These are phyloP conservation scores for human (Homo sapiens) DNA, from an alignment of 2,113 vertebrate species.

Conservation along the genomic window DNA sequence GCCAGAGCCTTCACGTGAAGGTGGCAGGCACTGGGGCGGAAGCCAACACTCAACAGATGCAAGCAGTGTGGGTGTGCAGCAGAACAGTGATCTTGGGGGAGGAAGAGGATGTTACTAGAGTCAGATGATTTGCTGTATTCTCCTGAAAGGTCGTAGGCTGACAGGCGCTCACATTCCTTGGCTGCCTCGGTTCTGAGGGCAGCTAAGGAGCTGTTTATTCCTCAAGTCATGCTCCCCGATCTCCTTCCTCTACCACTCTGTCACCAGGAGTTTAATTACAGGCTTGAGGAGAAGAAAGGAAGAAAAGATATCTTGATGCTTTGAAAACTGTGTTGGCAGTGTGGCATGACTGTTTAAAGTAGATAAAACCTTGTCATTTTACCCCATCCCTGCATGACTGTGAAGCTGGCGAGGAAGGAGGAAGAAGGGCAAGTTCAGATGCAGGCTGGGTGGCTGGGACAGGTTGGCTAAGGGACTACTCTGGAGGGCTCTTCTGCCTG, in stretches of 20 bases:
- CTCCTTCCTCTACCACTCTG: neutral
- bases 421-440: neutral
- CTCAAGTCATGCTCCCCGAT: neutral
- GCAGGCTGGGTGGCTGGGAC: neutral
- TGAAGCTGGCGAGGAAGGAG: neutral
- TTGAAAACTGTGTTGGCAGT: neutral
- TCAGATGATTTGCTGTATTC: neutral
- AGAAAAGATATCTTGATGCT: neutral
- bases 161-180: neutral
- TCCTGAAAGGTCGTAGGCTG: neutral
- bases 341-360: neutral
- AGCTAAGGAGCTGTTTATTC: neutral
- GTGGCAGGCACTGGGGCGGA: neutral
- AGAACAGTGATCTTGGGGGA: fast-evolving
- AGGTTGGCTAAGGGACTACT: too few species aligned
- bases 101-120: too few species aligned
- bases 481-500: neutral
- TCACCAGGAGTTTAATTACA: neutral
- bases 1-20: neutral
- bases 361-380: neutral
- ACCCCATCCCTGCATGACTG: neutral
- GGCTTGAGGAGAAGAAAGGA: conserved; percentile 21
- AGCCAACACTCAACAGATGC: fast-evolving
- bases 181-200: neutral
- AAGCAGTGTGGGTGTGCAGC: neutral